Percentiles rank a stretch among this genome's conserved stretches.
Conservation (phyloP, 2,888 invertebrate species). For the Ferrisia virgata region DNA sequence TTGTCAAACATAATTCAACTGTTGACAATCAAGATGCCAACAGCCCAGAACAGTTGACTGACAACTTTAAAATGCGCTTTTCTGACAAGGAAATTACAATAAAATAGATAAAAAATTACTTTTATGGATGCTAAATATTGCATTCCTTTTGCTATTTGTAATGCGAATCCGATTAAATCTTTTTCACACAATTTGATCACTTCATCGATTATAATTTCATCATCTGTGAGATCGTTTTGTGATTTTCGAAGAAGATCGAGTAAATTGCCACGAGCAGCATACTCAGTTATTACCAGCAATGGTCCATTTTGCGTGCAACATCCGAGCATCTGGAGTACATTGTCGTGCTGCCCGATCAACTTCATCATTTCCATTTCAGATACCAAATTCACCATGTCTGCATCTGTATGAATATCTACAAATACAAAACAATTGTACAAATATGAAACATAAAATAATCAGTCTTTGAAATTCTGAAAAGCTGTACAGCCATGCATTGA, state of each 20-base stretch:
- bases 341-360: conserved; percentile 93
- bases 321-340: conserved; percentile 93
- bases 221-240: conserved; percentile 63
- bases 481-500: too few relatives aligned
- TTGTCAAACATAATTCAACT: too few relatives aligned
- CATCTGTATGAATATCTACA: conserved; percentile 70
- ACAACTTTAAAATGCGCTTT: too few relatives aligned
- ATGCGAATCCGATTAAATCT: conserved; percentile 88
- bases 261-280: conserved; percentile 87
- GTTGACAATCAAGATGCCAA: too few relatives aligned
- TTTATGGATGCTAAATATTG: conserved; percentile 62
- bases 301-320: conserved; percentile 60
- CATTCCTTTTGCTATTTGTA: neutral
- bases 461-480: neutral
- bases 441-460: neutral
- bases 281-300: conserved; percentile 82
- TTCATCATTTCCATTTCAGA: conserved; percentile 99
- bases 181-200: conserved; percentile 55
- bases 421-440: too few relatives aligned
- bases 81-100: too few relatives aligned
- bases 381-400: conserved; percentile 93
- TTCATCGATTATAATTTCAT: neutral
- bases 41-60: too few relatives aligned
- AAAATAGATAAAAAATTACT: conserved; percentile 50
- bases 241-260: conserved; percentile 86